Evolutionary conservation across 2,888 invertebrate genomes (phyloP).

Genomic region (Rapana venosa): DNA sequence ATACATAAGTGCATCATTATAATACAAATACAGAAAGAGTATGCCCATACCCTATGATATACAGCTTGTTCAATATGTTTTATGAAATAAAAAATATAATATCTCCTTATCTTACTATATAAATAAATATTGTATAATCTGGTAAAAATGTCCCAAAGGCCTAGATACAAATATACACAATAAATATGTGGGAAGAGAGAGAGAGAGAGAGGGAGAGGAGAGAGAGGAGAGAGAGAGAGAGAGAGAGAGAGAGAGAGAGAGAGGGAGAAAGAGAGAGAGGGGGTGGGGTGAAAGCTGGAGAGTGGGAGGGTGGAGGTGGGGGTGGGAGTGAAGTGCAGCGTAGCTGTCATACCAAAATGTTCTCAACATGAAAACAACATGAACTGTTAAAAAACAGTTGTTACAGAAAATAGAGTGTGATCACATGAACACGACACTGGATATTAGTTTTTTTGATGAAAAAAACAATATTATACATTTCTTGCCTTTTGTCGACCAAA

Average conservation of each 20-base stretch:
- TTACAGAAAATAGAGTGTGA: no score
- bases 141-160: not conserved
- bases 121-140: not conserved
- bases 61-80: not conserved
- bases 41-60: not conserved
- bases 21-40: no score
- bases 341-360: not conserved
- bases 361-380: not conserved
- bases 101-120: not conserved
- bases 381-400: no score
- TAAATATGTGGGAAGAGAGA: not conserved
- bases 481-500: no score
- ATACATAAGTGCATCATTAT: no score
- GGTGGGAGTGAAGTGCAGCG: not conserved
- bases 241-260: not conserved
- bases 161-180: no score
- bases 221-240: no score
- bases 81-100: not conserved
- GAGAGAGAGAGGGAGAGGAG: no score
- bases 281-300: not conserved
- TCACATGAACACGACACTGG: no score
- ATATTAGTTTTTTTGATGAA: no score
- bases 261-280: not conserved
- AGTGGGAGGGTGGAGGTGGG: not conserved
- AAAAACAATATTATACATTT: no score